A percentile compares a stretch with the other conserved stretches of the same genome.
phyloP scores from a whole-genome alignment of 2,888 invertebrate species.

The Julus scanicus region DNA sequence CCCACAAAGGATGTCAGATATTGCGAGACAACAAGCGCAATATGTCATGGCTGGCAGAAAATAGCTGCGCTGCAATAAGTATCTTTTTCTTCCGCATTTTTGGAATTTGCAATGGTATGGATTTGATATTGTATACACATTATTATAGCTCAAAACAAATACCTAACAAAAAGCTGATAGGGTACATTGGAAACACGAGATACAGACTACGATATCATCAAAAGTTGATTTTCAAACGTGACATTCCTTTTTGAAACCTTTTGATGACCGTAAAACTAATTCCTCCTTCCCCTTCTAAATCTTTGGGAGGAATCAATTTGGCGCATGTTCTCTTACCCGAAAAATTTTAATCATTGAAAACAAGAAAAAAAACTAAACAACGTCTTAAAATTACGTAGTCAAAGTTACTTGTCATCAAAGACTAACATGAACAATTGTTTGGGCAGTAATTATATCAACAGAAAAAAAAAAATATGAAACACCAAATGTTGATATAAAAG shows the following conservation, averaged over 20 bases:
- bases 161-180: neutral
- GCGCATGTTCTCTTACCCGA: no score
- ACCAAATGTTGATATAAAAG: no score
- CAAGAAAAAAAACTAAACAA: no score
- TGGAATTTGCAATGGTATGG: neutral
- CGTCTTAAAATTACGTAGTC: no score
- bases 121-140: neutral
- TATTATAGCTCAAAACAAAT: neutral
- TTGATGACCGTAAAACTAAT: neutral
- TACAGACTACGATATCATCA: neutral
- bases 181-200: neutral
- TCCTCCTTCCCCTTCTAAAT: no score
- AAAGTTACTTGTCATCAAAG: no score
- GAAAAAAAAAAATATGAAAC: no score
- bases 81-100: neutral
- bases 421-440: no score
- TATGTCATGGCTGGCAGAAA: conserved; percentile 21
- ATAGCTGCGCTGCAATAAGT: neutral
- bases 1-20: conserved; percentile 19
- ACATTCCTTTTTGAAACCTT: neutral
- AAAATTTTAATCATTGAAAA: no score
- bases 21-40: conserved; percentile 28
- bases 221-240: neutral
- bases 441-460: no score
- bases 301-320: no score